Evolutionary conservation across 2,888 invertebrate genomes (phyloP), one percentile per base, ranked within the genome.

Genomic region (Erebia epiphron): DNA sequence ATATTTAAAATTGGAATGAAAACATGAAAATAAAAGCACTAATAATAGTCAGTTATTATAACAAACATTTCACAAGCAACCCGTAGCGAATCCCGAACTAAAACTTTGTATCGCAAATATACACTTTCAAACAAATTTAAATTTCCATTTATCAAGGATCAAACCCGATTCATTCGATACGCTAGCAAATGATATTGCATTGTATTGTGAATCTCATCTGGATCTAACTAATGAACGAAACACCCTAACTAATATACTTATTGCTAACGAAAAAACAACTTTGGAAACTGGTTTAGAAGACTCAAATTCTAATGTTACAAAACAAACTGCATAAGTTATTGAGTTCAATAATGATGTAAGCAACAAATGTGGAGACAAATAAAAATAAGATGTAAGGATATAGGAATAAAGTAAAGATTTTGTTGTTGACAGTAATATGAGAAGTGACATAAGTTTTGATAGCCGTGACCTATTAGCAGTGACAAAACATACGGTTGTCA

Each of bases 401-500:
- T 9, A 0, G 1, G 0, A 0, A 16, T 70, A 73, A 54, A 60
- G 63, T 58, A 49, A n/a, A 70, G n/a, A 72, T 60, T 78, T 14
- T 10, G 35, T 62, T 74, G 65, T 65, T 43, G 0, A 7, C 0
- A 49, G 18, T 67, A 71, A 72, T 73, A 75, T 67, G 75, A 81
- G 77, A 77, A 78, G 76, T 82, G 83, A 82, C 86, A 85, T 83
- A 86, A 77, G 83, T 84, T 87, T 86, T 82, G 83, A 86, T 84
- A 87, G 82, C 85, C 85, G 86, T 84, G 80, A 84, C 86, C 88
- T 88, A 90, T 89, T 90, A 89, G 83, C 86, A 86, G 78, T 87
- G 88, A 88, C 88, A 90, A 85, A 88, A 87, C 87, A 90, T 79
- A 81, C 88, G 91, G 86, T 85, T 91, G 91, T 90, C 89, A 89